A percentile compares a stretch with the other conserved stretches of the same genome.
Evolutionary conservation across 2,113 vertebrate species (phyloP).

Genomic region (Aegithalos caudatus): DNA sequence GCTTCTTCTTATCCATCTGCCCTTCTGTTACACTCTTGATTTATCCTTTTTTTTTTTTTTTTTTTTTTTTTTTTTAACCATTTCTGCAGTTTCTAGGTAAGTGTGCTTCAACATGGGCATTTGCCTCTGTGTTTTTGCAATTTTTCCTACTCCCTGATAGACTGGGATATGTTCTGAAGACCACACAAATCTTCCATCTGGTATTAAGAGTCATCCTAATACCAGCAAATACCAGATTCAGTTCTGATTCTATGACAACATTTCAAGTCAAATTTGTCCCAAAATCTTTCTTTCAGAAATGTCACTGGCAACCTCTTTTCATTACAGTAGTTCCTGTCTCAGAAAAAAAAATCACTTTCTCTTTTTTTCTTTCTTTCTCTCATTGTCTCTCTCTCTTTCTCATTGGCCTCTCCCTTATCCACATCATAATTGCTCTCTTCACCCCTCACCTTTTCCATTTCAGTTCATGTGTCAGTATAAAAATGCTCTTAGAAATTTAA

Average conservation of each 20-base stretch:
- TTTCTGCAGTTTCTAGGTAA: neutral
- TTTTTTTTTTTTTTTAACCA: neutral
- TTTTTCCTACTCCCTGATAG: neutral
- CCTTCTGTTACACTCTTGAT: neutral
- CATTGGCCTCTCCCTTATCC: neutral
- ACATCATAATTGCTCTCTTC: neutral
- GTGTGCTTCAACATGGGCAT: neutral
- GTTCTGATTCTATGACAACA: neutral
- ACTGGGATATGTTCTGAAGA: neutral
- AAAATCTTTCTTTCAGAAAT: neutral
- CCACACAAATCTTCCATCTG: neutral
- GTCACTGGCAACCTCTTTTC: neutral
- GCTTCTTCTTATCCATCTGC: neutral
- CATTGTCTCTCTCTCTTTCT: neutral
- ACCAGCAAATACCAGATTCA: neutral
- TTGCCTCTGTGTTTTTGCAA: neutral
- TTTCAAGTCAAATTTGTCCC: neutral
- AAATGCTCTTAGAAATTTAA: neutral
- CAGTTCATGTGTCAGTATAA: neutral
- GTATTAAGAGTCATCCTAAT: neutral
- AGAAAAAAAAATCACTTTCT: neutral
- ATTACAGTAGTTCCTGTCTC: neutral
- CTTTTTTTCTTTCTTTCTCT: neutral
- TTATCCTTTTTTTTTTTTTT: neutral
- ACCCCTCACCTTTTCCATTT: neutral